Percentiles rank a stretch among this genome's conserved stretches.
Evolutionary conservation across 2,113 vertebrate genomes (phyloP).

Genomic region (Mystacornis crossleyi): DNA sequence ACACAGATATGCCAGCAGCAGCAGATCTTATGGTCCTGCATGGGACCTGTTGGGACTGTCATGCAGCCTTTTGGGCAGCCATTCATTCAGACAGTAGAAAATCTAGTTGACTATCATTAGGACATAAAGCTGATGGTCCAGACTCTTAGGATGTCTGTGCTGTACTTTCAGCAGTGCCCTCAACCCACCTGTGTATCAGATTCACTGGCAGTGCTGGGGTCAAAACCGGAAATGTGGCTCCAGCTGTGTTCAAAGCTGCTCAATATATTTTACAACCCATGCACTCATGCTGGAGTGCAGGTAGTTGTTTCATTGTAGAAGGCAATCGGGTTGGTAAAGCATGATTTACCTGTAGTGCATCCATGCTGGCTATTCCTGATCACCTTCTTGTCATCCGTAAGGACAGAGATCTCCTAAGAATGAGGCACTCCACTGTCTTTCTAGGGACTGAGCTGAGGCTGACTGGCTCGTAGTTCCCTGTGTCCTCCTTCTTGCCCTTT

Average conservation of each 20-base stretch:
- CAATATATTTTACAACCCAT: neutral
- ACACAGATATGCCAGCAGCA: neutral
- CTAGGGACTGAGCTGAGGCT: neutral
- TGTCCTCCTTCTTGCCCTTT: neutral
- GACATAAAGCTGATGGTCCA: neutral
- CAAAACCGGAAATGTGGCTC: neutral
- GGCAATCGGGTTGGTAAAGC: neutral
- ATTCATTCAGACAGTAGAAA: neutral
- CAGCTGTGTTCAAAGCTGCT: neutral
- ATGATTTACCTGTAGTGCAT: no score
- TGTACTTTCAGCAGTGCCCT: neutral
- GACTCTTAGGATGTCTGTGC: neutral
- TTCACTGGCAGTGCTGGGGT: neutral
- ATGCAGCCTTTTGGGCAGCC: neutral
- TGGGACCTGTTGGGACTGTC: neutral
- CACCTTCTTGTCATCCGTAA: neutral
- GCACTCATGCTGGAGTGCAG: neutral
- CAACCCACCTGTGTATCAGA: neutral
- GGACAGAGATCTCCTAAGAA: neutral
- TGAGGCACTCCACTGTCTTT: rapidly evolving
- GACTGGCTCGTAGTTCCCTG: neutral
- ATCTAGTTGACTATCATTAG: neutral
- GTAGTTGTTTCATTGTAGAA: neutral
- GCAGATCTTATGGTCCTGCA: neutral
- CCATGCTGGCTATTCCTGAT: neutral